Conservation (phyloP, 2,113 vertebrate species). For the Callopanchax toddi region DNA sequence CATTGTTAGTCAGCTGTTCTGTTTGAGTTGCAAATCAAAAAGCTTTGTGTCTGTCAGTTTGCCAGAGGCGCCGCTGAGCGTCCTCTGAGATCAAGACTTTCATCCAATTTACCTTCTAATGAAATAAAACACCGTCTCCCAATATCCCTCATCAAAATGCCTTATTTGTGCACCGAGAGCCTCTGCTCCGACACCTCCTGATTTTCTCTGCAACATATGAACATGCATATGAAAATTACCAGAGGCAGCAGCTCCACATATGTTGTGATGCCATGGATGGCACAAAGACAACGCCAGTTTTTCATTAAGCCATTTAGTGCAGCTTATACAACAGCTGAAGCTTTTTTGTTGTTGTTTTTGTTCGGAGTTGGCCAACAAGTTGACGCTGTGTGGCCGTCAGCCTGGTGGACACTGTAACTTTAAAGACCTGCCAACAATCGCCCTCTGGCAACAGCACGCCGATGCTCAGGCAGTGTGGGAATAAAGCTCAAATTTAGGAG, state of each 20-base stretch:
- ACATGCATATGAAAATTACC: constrained; percentile 77
- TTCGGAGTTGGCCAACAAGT: constrained; percentile 63
- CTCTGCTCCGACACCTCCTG: constrained; percentile 68
- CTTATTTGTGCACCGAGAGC: constrained; percentile 81
- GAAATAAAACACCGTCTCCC: constrained; percentile 86
- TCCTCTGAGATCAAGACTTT: constrained; percentile 92
- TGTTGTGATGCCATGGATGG: constrained; percentile 71
- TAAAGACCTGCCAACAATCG: constrained; percentile 70
- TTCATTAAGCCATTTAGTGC: constrained; percentile 66
- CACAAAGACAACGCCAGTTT: constrained; percentile 69
- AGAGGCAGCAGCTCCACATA: constrained; percentile 73
- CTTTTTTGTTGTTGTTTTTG: constrained; percentile 9
- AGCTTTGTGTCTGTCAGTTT: constrained; percentile 85
- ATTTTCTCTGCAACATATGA: constrained; percentile 76
- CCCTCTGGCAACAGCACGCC: constrained; percentile 32
- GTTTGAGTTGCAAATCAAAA: constrained; percentile 79
- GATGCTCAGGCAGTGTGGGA: constrained; percentile 12
- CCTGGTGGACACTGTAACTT: constrained; percentile 64
- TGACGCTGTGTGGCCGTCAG: constrained; percentile 66
- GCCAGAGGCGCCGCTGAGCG: constrained; percentile 87
- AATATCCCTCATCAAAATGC: constrained; percentile 78
- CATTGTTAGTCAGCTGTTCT: constrained; percentile 72
- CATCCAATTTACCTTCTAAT: constrained; percentile 93
- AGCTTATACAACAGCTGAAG: constrained; percentile 70
- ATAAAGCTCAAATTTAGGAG: too few species aligned